Conservation (phyloP, 64 coral and sea anemone species). For the Stylophora pistillata region DNA sequence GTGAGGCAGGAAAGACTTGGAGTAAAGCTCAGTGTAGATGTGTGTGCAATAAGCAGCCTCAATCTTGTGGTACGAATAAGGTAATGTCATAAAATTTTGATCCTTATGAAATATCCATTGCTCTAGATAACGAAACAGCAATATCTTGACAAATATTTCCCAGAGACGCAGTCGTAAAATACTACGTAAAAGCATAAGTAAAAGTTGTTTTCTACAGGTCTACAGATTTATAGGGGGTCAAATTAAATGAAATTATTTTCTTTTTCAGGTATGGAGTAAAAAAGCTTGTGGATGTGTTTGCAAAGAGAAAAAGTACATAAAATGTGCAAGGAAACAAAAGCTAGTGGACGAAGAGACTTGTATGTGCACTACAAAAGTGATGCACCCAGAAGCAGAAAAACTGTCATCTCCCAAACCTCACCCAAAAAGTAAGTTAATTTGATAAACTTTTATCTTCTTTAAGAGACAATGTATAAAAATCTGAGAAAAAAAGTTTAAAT, state of each 20-base stretch:
- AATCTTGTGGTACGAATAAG: constrained; percentile 45
- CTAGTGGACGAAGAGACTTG: constrained; percentile 16
- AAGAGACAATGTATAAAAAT: no score
- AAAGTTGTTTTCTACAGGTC: no score
- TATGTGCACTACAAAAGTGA: not conserved
- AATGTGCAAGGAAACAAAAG: not conserved
- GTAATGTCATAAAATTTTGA: not conserved
- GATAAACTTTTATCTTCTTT: not conserved
- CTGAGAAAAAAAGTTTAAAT: no score
- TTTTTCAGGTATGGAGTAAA: constrained; percentile 58
- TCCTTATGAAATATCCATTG: not conserved
- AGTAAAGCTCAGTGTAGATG: constrained; percentile 51
- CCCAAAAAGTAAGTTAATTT: constrained; percentile 3
- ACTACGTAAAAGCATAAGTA: no score
- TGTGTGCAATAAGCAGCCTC: constrained; percentile 43
- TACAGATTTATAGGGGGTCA: no score
- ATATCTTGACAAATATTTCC: no score
- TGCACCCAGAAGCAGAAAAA: not conserved
- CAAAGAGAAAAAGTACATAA: not conserved
- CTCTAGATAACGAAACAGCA: no score
- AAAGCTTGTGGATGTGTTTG: constrained; percentile 60
- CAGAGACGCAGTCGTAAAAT: no score
- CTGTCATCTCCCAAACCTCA: not conserved
- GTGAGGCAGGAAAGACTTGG: constrained; percentile 51
- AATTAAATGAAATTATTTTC: not conserved